phyloP scores from a whole-genome alignment of 2,888 invertebrate genomes.

The Auanema sp. region DNA sequence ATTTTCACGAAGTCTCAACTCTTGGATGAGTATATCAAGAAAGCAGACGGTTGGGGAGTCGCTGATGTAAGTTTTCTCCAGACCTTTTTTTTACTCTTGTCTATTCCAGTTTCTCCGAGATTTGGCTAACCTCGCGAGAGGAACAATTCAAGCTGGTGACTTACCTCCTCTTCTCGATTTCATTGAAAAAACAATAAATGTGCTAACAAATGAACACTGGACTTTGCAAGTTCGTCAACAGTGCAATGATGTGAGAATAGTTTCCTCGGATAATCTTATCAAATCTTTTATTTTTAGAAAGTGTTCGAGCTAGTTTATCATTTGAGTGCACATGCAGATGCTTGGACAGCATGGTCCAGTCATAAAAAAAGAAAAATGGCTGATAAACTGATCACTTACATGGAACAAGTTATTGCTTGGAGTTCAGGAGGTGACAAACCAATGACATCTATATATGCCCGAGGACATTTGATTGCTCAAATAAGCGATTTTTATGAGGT shows the following conservation, averaged over 20 bases:
- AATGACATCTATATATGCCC: not conserved
- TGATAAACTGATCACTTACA: conserved; percentile 5
- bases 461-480: too few relatives aligned
- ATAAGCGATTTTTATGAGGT: too few relatives aligned
- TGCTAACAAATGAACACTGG: conserved; percentile 27
- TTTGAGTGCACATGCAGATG: conserved; percentile 20
- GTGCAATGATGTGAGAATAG: conserved; percentile 18
- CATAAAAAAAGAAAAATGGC: conserved; percentile 20
- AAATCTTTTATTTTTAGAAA: conserved; percentile 7
- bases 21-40: conserved; percentile 19
- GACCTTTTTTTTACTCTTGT: not conserved
- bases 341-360: conserved; percentile 32
- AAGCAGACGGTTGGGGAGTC: conserved; percentile 26
- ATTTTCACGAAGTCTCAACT: conserved; percentile 5
- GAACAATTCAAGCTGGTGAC: conserved; percentile 47
- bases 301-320: conserved; percentile 34
- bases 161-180: conserved; percentile 34
- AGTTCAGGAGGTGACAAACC: conserved; percentile 11
- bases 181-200: conserved; percentile 26
- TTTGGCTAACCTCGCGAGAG: conserved; percentile 23
- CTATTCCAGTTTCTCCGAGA: conserved; percentile 24
- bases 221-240: conserved; percentile 17
- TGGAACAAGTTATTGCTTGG: conserved; percentile 21
- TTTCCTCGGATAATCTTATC: not conserved
- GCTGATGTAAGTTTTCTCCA: conserved; percentile 20